Evolutionary conservation across 2,888 invertebrate genomes (phyloP).

Genomic region (Melitaea athalia): DNA sequence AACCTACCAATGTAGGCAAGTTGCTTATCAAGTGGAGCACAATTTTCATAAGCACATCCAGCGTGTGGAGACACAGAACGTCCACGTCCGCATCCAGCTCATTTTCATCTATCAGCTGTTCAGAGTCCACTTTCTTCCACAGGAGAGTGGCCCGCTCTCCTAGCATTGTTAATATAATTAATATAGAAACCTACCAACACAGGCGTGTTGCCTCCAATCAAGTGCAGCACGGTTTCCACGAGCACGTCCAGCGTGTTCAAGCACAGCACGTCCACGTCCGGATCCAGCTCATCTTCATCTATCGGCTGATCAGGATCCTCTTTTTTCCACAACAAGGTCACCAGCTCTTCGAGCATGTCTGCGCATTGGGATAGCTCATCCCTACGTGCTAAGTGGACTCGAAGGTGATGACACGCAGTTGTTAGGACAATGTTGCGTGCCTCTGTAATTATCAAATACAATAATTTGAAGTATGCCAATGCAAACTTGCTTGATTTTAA

Average conservation of each 20-base stretch:
- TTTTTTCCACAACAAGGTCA: conserved; percentile 65
- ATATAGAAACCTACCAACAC: conserved; percentile 79
- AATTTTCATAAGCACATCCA: too few species aligned
- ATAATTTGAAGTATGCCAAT: too few species aligned
- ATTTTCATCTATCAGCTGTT: conserved; percentile 64
- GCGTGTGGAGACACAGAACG: conserved; percentile 89
- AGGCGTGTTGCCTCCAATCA: conserved; percentile 89
- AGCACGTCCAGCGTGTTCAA: conserved; percentile 91
- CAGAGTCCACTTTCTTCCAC: conserved; percentile 77
- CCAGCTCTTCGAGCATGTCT: conserved; percentile 90
- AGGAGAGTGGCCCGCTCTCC: conserved; percentile 81
- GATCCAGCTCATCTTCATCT: conserved; percentile 71
- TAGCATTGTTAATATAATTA: too few species aligned
- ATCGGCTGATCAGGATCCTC: conserved; percentile 69
- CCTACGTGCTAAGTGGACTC: conserved; percentile 90
- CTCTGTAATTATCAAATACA: conserved; percentile 79
- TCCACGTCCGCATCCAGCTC: conserved; percentile 88
- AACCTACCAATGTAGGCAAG: conserved; percentile 84
- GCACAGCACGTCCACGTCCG: conserved; percentile 92
- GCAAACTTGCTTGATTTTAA: background rate
- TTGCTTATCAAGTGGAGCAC: conserved; percentile 91
- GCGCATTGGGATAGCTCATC: conserved; percentile 93
- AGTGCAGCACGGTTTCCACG: conserved; percentile 91
- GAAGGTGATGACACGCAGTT: conserved; percentile 92
- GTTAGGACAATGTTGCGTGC: conserved; percentile 91